These are phyloP conservation scores for Calliphora vicina DNA, from an alignment of 1,140 invertebrate species.

Conservation along the genomic window DNA sequence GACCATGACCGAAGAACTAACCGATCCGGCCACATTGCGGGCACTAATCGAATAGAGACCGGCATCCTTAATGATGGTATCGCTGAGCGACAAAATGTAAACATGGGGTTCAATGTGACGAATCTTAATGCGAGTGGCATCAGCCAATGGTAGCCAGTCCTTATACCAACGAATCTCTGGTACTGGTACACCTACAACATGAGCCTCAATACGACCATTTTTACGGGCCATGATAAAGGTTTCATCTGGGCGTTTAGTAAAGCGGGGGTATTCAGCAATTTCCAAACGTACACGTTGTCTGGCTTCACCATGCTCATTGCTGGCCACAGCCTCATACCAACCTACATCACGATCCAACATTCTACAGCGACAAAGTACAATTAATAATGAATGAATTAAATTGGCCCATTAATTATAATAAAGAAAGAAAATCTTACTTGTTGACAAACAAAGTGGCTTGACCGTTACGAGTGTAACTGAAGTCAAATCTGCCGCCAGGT, in stretches of 20 bases:
- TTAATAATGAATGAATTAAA: neutral
- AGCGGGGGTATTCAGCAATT: constrained; percentile 91
- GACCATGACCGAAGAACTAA: constrained; percentile 89
- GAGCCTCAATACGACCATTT: constrained; percentile 80
- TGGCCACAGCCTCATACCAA: constrained; percentile 90
- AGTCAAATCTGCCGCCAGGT: constrained; percentile 81
- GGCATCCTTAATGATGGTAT: constrained; percentile 87
- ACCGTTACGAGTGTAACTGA: constrained; percentile 87
- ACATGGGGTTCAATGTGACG: constrained; percentile 77
- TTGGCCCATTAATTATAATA: too few species aligned
- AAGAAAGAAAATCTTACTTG: constrained; percentile 68
- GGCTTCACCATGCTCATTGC: constrained; percentile 90
- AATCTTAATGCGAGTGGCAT: constrained; percentile 83
- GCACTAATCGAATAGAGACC: constrained; percentile 94
- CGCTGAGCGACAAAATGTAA: constrained; percentile 82
- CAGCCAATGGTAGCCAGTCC: constrained; percentile 89
- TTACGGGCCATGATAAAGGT: constrained; percentile 77
- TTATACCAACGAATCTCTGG: constrained; percentile 98
- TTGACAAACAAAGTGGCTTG: constrained; percentile 88
- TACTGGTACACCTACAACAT: constrained; percentile 87
- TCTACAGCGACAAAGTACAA: constrained; percentile 60
- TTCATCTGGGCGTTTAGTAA: constrained; percentile 87
- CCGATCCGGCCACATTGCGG: constrained; percentile 89
- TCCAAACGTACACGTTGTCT: constrained; percentile 83
- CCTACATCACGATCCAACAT: constrained; percentile 93